phyloP scores from a whole-genome alignment of 2,888 invertebrate species.

The Acheta domesticus region DNA sequence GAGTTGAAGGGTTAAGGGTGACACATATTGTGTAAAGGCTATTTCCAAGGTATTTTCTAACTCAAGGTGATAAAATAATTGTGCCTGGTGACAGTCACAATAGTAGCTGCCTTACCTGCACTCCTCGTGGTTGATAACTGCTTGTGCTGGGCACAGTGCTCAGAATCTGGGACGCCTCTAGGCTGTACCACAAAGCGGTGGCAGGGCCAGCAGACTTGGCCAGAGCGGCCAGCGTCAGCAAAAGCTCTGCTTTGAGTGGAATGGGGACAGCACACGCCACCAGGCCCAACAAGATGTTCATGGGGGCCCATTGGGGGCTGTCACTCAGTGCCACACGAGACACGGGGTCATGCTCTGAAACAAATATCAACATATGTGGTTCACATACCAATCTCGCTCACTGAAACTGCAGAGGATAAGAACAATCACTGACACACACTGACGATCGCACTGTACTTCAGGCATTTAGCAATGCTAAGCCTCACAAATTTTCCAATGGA shows the following conservation, averaged over 20 bases:
- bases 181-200: constrained; percentile 76
- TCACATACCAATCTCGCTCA: too few relatives aligned
- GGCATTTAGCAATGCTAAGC: too few relatives aligned
- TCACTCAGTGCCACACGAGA: constrained; percentile 80
- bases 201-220: constrained; percentile 75
- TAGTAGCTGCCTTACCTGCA: constrained; percentile 38
- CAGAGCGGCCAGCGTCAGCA: constrained; percentile 74
- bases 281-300: constrained; percentile 75
- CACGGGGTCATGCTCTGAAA: constrained; percentile 64
- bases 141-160: constrained; percentile 62
- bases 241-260: constrained; percentile 76
- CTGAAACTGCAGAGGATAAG: too few relatives aligned
- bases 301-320: constrained; percentile 82
- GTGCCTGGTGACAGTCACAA: too few relatives aligned
- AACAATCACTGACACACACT: too few relatives aligned
- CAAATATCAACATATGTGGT: constrained; percentile 21
- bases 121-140: constrained; percentile 57
- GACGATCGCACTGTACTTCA: too few relatives aligned
- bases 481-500: too few relatives aligned
- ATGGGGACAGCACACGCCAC: constrained; percentile 84
- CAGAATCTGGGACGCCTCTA: constrained; percentile 79
- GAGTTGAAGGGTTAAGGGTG: too few relatives aligned
- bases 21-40: too few relatives aligned
- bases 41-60: too few relatives aligned
- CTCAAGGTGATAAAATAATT: too few relatives aligned